Conservation (phyloP, 2,113 vertebrate genomes). For the Rhagologus leucostigma region DNA sequence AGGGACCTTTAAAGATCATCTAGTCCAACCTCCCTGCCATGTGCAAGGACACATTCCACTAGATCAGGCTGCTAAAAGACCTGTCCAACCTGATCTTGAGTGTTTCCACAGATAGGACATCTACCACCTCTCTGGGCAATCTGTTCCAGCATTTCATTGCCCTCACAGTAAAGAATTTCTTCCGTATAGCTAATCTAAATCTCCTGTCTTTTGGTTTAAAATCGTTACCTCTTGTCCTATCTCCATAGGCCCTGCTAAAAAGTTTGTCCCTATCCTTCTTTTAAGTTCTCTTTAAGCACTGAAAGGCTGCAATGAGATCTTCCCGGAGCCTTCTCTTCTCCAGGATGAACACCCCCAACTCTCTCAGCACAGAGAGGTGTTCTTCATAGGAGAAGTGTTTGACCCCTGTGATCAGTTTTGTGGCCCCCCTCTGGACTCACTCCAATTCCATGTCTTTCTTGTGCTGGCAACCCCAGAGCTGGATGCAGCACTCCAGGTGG, state of each 20-base stretch:
- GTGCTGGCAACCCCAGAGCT: neutral
- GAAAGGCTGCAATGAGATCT: neutral
- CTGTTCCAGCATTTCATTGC: neutral
- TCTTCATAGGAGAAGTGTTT: neutral
- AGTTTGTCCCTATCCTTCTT: neutral
- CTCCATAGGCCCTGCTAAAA: neutral
- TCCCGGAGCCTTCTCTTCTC: neutral
- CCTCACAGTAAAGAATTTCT: neutral
- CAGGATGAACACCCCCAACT: neutral
- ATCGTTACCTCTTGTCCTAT: neutral
- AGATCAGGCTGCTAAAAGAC: neutral
- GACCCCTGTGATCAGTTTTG: neutral
- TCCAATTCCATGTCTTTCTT: neutral
- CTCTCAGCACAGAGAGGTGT: neutral
- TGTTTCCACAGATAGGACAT: neutral
- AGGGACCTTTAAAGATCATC: neutral
- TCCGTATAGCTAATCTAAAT: neutral
- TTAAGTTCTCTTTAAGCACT: neutral
- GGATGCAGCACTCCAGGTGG: neutral
- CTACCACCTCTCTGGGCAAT: neutral
- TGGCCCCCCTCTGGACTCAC: rapidly evolving
- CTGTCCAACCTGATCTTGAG: neutral
- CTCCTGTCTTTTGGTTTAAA: neutral
- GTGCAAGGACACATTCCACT: neutral
- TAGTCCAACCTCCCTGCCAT: neutral